Base-by-base conservation (phyloP, 2,113 vertebrate species). In the Equus przewalskii region DNA sequence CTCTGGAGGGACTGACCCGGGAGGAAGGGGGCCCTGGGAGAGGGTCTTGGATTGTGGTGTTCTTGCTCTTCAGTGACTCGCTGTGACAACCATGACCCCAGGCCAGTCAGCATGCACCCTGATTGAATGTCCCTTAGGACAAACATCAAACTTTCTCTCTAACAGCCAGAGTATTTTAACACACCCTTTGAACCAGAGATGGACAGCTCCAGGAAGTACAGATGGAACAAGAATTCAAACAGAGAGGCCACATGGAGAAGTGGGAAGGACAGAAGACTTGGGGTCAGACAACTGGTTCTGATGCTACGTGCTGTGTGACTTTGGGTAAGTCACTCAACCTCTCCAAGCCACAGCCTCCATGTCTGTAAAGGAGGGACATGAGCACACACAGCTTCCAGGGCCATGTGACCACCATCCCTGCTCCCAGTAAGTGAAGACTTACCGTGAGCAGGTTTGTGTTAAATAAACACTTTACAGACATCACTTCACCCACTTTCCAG, bases 21-120 rank as follows among this genome's bases (percentile, higher is more conserved):
- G 82, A 30, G 62, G 62, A 36, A 14, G 19, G 0, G 0, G 81
- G 26, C 46, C 26, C 56, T 9, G 16, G 44, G 19, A 22, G 28
- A 64, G 33, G 11, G 30, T 19, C 5, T 60, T 21, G 51, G 24
- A 6, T 0, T 0, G 8, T 3, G 8, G 11, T 1, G 15, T 2
- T 69, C 60, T 46, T 3, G 9, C n/a, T 30, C 75, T 46, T 72
- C 22, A 28, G 91, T 13, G 26, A 81, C 75, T 44, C 83, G 22
- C 14, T 9, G n/a, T 67, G 78, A 58, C 28, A 6, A 24, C 9
- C 4, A 7, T 11, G n/a, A 64, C 72, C 16, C 58, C 16, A n/a
- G 12, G 69, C 28, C 26, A 15, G 67, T 0, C 1, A 1, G 93
- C 75, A 44, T 18, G 18, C 44, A 21, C 1, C 3, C 76, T 12